phyloP scores from a whole-genome alignment of 35 echinoderm and acorn worm species.

The Chiridota heheva region DNA sequence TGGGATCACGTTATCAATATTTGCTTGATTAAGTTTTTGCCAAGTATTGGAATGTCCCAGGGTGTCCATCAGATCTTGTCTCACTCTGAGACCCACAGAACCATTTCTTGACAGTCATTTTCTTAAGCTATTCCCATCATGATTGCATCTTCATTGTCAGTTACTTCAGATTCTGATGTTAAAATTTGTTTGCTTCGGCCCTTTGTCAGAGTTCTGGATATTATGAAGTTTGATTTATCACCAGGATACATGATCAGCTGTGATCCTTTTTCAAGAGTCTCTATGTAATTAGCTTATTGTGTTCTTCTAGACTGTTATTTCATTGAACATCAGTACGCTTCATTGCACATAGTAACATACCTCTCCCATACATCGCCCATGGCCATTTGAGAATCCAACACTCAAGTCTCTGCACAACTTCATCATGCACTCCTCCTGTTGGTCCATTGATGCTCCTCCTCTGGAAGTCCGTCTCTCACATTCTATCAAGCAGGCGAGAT shows the following conservation, averaged over 20 bases:
- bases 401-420: conserved; percentile 9
- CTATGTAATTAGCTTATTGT: too few species aligned
- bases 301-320: too few species aligned
- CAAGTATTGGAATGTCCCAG: too few species aligned
- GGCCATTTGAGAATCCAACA: not conserved
- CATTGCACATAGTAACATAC: conserved; percentile 2
- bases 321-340: not conserved
- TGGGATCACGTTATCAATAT: conserved; percentile 32
- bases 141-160: not conserved
- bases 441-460: not conserved
- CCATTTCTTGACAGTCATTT: not conserved
- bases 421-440: not conserved
- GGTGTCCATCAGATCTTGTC: not conserved
- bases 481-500: conserved; percentile 12
- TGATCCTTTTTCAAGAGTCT: not conserved
- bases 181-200: not conserved
- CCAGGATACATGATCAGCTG: not conserved
- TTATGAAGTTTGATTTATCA: conserved; percentile 26
- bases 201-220: conserved; percentile 26
- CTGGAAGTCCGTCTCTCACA: not conserved
- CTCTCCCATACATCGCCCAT: conserved; percentile 15
- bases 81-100: not conserved
- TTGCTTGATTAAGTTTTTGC: conserved; percentile 4
- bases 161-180: not conserved
- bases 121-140: conserved; percentile 1